Conservation (phyloP, 2,113 vertebrate species). For the Syrrhaptes paradoxus region DNA sequence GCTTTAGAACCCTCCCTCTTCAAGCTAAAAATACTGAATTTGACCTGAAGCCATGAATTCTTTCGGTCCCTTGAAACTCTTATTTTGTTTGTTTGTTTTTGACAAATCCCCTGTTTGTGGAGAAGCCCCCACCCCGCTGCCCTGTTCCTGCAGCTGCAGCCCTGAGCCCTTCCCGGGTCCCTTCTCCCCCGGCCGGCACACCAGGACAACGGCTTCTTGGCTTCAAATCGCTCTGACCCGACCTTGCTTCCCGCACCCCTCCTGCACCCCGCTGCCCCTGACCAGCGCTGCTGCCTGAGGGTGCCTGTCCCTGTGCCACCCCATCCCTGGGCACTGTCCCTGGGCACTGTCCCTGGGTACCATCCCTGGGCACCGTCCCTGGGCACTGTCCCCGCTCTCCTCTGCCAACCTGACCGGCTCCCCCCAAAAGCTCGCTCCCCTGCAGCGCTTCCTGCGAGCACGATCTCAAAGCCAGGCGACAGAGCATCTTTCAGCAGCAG, state of each 20-base stretch:
- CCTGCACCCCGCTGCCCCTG: background rate
- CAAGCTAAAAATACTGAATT: constrained; percentile 53
- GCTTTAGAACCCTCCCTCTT: background rate
- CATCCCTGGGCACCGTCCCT: too few relatives aligned
- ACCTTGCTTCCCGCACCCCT: background rate
- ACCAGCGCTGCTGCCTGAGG: accelerated
- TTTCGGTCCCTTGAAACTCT: constrained; percentile 22
- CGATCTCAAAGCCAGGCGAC: background rate
- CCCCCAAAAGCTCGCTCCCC: accelerated
- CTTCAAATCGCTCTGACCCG: background rate
- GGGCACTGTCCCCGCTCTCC: background rate
- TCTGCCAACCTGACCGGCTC: background rate
- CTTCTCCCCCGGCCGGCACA: background rate
- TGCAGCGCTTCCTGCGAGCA: background rate
- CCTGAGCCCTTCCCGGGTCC: background rate
- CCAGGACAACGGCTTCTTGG: background rate
- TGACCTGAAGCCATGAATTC: constrained; percentile 35
- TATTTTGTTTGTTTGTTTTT: background rate
- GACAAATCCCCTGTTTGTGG: background rate
- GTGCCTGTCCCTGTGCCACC: background rate
- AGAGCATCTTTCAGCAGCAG: background rate
- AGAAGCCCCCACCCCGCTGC: background rate
- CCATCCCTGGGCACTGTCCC: background rate
- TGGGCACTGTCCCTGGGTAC: background rate
- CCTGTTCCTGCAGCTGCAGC: background rate